Percentiles rank a stretch among this genome's conserved stretches.
Conservation (phyloP, 2,797 vertebrate species). For the Platalea minor region DNA sequence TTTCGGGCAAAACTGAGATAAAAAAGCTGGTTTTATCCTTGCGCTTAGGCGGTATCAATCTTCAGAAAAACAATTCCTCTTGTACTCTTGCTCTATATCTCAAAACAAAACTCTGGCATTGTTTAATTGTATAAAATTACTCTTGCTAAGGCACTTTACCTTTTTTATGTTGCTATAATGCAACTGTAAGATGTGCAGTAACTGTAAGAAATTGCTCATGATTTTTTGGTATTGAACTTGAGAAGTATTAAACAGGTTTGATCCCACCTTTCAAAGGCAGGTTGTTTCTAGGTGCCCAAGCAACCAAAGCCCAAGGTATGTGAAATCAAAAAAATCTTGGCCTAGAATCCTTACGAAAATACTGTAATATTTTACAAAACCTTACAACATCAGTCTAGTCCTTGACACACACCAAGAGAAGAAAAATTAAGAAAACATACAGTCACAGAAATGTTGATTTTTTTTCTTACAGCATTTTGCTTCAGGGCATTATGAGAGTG, state of each 20-base stretch:
- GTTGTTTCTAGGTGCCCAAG: background rate
- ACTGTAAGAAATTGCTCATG: background rate
- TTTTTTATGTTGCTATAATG: background rate
- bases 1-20: background rate
- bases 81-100: background rate
- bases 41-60: background rate
- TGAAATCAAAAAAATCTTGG: background rate
- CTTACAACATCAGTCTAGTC: background rate
- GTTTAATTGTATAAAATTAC: background rate
- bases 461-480: slow-evolving; percentile 73
- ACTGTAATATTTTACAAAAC: background rate
- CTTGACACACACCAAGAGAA: background rate
- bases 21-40: background rate
- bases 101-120: background rate
- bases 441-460: background rate
- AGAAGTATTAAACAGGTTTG: background rate
- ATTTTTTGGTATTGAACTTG: background rate
- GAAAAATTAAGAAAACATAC: background rate
- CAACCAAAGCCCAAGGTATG: background rate
- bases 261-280: background rate
- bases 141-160: background rate
- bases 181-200: background rate
- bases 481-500: slow-evolving; percentile 78
- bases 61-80: background rate
- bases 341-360: background rate